Percentiles rank a stretch among this genome's conserved stretches.
Conservation (phyloP, 2,113 vertebrate species). For the Trinectes maculatus region DNA sequence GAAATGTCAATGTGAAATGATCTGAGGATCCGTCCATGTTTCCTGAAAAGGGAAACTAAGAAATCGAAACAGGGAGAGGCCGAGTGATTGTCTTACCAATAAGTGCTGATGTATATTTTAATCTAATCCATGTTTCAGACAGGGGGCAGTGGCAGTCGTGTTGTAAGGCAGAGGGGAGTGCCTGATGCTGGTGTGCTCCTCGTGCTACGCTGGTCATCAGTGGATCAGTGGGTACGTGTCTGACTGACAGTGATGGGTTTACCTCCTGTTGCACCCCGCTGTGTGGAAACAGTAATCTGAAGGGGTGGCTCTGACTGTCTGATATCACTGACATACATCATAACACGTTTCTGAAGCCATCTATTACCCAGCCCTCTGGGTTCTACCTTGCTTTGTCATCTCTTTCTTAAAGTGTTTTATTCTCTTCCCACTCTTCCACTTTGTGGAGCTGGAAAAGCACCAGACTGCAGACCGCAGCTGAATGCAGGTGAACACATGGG, state of each 20-base stretch:
- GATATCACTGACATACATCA: slow-evolving; percentile 48
- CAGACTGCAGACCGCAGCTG: slow-evolving; percentile 36
- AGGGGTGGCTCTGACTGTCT: slow-evolving; percentile 23
- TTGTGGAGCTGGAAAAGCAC: slow-evolving; percentile 7
- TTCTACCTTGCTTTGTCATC: slow-evolving; percentile 25
- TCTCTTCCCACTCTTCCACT: slow-evolving; percentile 6
- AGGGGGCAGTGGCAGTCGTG: slow-evolving; percentile 46
- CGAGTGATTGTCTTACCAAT: slow-evolving; percentile 75
- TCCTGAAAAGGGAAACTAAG: slow-evolving; percentile 69
- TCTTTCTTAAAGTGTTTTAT: slow-evolving; percentile 24
- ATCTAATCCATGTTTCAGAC: slow-evolving; percentile 53
- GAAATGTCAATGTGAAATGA: slow-evolving; percentile 70
- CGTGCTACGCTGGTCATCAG: slow-evolving; percentile 26
- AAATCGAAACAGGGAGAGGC: slow-evolving; percentile 61
- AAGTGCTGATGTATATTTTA: slow-evolving; percentile 75
- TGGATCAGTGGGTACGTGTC: slow-evolving; percentile 24
- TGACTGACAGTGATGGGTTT: slow-evolving; percentile 11
- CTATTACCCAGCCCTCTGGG: slow-evolving; percentile 24
- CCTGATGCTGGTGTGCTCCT: slow-evolving; percentile 5
- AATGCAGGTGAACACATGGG: slow-evolving; percentile 26
- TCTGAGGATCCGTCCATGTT: slow-evolving; percentile 67
- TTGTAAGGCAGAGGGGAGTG: slow-evolving; percentile 26
- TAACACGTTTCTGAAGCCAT: slow-evolving; percentile 48
- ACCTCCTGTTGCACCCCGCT: slow-evolving; percentile 13
- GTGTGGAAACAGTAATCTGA: slow-evolving; percentile 23